These are phyloP conservation scores for Lasioglossum baleicum DNA, from an alignment of 1,140 invertebrate genomes.

Conservation along the genomic window DNA sequence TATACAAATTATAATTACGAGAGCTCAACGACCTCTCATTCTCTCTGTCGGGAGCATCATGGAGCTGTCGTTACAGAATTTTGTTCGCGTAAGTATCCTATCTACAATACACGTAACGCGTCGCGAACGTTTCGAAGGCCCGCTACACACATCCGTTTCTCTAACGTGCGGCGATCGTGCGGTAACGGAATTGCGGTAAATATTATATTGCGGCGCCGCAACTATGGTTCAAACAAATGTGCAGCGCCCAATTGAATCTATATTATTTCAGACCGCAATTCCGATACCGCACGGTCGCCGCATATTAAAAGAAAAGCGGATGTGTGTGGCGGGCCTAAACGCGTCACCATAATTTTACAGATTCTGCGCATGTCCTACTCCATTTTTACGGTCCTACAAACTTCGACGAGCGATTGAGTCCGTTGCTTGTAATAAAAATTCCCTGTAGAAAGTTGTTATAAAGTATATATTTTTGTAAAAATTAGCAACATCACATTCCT, in stretches of 20 bases:
- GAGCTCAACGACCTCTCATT: constrained; percentile 72
- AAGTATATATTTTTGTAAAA: constrained; percentile 16
- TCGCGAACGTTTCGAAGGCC: too few species aligned
- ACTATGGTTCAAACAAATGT: too few species aligned
- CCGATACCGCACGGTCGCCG: too few species aligned
- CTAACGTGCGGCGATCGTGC: too few species aligned
- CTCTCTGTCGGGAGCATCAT: constrained; percentile 79
- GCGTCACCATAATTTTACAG: constrained; percentile 48
- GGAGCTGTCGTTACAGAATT: constrained; percentile 72
- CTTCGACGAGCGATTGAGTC: constrained; percentile 28
- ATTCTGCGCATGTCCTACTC: constrained; percentile 67
- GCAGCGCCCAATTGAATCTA: too few species aligned
- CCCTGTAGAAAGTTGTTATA: constrained; percentile 16
- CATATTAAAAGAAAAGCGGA: too few species aligned
- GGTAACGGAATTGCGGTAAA: too few species aligned
- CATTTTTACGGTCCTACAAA: constrained; percentile 66
- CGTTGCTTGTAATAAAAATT: constrained; percentile 1
- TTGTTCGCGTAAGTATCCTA: constrained; percentile 45
- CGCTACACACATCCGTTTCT: too few species aligned
- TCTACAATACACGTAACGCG: neutral
- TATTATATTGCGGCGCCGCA: too few species aligned
- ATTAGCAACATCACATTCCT: constrained; percentile 14
- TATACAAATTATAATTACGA: constrained; percentile 77
- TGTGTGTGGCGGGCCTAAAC: neutral
- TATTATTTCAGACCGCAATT: too few species aligned